Evolutionary conservation across 2,888 invertebrate species (phyloP).

Genomic region (Sceliomorpha sp.): DNA sequence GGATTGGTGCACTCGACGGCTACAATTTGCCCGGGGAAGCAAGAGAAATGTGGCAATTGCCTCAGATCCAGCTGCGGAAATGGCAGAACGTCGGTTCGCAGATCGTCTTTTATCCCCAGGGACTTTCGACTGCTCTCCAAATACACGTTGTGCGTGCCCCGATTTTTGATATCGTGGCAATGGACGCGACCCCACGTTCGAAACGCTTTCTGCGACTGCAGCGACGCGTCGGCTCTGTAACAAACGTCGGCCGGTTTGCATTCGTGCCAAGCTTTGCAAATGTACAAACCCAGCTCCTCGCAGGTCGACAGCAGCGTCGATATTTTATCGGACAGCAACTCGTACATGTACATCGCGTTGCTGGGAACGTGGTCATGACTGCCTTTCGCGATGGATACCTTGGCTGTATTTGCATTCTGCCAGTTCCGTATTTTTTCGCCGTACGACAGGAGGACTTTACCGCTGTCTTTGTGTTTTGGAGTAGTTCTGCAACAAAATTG

Average conservation of each 20-base stretch:
- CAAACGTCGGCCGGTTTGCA: constrained; percentile 48
- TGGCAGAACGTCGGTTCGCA: no score
- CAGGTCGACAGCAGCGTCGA: constrained; percentile 58
- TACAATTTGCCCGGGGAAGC: constrained; percentile 91
- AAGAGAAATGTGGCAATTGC: no score
- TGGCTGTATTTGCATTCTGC: no score
- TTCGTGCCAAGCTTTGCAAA: constrained; percentile 64
- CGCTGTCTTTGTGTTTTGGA: no score
- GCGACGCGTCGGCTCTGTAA: constrained; percentile 62
- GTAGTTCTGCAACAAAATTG: no score
- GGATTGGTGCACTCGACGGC: constrained; percentile 88
- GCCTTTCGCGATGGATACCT: constrained; percentile 58
- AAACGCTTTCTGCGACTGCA: constrained; percentile 77
- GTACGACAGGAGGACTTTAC: no score
- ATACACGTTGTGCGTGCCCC: no score
- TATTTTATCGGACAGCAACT: constrained; percentile 66
- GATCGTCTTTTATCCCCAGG: no score
- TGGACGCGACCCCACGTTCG: constrained; percentile 87
- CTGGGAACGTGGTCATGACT: constrained; percentile 63
- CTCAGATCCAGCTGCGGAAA: no score
- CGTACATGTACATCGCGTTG: constrained; percentile 71
- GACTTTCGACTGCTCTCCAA: no score
- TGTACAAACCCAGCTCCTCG: constrained; percentile 60
- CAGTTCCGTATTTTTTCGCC: no score
- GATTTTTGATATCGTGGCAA: constrained; percentile 88